Percentiles rank a stretch among this genome's conserved stretches.
Evolutionary conservation across 2,113 vertebrate genomes (phyloP).

Genomic region (Ciconia boyciana): DNA sequence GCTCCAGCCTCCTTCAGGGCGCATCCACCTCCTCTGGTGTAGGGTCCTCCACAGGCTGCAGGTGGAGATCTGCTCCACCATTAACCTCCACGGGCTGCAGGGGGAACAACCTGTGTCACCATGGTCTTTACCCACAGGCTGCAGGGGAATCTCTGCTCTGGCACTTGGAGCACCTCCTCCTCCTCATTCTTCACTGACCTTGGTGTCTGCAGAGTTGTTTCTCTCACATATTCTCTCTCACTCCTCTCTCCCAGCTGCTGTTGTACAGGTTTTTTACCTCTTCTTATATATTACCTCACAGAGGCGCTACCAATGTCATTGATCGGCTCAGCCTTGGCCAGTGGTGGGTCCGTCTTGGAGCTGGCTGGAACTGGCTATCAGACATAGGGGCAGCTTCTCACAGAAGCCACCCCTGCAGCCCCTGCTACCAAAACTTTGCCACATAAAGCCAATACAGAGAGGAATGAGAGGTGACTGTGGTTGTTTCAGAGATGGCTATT

Average conservation of each 20-base stretch:
- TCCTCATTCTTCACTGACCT: background rate
- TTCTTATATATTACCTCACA: background rate
- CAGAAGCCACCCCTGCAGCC: background rate
- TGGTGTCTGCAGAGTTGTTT: background rate
- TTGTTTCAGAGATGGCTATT: background rate
- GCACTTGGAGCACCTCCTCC: rapidly evolving
- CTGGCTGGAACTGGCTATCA: background rate
- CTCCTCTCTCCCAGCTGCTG: background rate
- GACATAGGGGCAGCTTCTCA: background rate
- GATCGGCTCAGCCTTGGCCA: background rate
- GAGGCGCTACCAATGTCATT: background rate
- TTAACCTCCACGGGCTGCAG: background rate
- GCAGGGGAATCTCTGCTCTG: background rate
- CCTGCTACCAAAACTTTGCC: background rate
- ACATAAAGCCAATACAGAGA: background rate
- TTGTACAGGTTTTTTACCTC: background rate
- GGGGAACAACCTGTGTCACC: no score
- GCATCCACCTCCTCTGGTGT: background rate
- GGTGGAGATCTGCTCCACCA: background rate
- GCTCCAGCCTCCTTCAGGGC: background rate
- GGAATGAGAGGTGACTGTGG: background rate
- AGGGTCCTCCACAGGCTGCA: background rate
- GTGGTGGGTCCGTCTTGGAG: rapidly evolving
- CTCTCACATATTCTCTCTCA: background rate
- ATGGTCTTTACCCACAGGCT: background rate